Base-by-base conservation (phyloP, 2,113 vertebrate genomes). In the Triplophysa tibetana region DNA sequence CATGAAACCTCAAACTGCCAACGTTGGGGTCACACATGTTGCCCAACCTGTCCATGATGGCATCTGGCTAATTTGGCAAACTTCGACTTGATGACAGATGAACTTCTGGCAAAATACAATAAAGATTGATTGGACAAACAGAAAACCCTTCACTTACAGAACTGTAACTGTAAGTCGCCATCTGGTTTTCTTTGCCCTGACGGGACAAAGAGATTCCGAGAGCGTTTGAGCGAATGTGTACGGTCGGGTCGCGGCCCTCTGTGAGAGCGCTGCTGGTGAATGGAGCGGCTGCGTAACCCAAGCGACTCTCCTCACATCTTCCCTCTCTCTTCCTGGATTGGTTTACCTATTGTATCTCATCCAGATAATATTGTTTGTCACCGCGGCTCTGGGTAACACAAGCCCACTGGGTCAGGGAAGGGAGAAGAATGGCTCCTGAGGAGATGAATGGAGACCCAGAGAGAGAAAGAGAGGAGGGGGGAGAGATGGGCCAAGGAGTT, bases 361-460 rank as follows among this genome's bases (percentile, higher is more conserved):
- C 29, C 61, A 86, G 85, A 85, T 79, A 85, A 83, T 81, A 88
- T 66, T 79, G 80, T 80, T 61, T 52, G 54, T 60, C 33, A 1
- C 33, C 33, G 33, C 6, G 33, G 33, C 33, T 38, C 33, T 38
- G 45, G 70, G 83, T 70, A 85, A 84, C 80, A 50, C 80, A 79
- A 86, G 74, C 69, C 69, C 29, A 19, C 62, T 50, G 66, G 61
- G 67, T 70, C 26, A 50, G 45, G 77, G 65, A 67, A 33, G 60
- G 77, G 78, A 45, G 54, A 2, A 74, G 70, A 83, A 74, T 56
- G 70, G 48, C 67, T 58, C 70, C 19, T 48, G 52, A 43, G 78
- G 21, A n/a, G 56, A 72, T 79, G 83, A 86, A 86, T 81, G 33
- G 65, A 73, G 61, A 69, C 56, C 33, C 48, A 67, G 58, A 68